These are phyloP conservation scores for Acropternis orthonyx DNA, from an alignment of 2,797 vertebrate genomes.

Conservation along the genomic window DNA sequence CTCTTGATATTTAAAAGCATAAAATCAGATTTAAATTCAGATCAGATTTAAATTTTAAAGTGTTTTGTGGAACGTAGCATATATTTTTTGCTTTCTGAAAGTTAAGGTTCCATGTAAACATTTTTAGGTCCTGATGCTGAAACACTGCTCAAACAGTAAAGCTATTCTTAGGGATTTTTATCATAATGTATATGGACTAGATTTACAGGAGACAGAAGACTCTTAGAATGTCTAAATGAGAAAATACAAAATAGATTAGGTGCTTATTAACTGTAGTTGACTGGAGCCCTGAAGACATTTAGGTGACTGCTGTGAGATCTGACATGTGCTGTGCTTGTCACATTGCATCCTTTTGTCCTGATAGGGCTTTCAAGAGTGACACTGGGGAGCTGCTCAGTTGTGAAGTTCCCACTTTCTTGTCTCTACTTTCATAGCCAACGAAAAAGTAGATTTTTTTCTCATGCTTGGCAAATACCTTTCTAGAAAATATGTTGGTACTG, in stretches of 20 bases:
- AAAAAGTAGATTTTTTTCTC: not conserved
- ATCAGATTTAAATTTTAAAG: not conserved
- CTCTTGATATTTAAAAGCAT: not conserved
- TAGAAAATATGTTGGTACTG: not conserved
- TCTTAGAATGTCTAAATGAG: not conserved
- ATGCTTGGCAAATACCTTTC: not conserved
- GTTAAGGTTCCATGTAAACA: not conserved
- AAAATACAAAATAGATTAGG: not conserved
- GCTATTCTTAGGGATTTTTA: not conserved
- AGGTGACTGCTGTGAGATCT: not conserved
- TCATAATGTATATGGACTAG: not conserved
- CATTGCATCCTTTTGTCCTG: rapidly evolving
- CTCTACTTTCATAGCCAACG: not conserved
- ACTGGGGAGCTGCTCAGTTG: not conserved
- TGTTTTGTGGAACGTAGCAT: not conserved
- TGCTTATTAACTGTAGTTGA: not conserved
- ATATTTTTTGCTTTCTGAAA: not conserved
- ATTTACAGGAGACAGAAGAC: not conserved
- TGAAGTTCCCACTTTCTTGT: not conserved
- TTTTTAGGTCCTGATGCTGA: not conserved
- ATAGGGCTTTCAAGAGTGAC: not conserved
- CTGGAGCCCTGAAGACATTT: not conserved
- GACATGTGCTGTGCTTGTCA: not conserved
- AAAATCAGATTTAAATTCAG: not conserved
- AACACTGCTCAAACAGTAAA: not conserved